Conservation (phyloP, 92 coral and sea anemone species). For the Desmophyllum pertusum region DNA sequence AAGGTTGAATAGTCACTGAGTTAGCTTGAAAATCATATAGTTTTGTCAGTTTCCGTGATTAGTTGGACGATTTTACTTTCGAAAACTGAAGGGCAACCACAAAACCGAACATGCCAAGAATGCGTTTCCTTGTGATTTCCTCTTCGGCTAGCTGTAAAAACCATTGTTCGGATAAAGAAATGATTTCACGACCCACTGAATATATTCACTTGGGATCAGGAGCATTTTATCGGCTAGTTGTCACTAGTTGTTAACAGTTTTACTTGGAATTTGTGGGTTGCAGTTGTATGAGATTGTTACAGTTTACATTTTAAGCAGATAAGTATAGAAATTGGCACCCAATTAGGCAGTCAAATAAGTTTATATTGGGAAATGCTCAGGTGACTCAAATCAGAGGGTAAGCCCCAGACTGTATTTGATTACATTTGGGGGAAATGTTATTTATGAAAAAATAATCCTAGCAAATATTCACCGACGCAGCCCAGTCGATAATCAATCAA, state of each 20-base stretch:
- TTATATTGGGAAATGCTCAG: not conserved
- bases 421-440: not conserved
- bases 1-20: not conserved
- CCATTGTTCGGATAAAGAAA: not conserved
- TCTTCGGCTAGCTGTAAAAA: not conserved
- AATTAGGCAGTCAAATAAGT: constrained; percentile 10
- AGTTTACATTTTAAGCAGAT: constrained; percentile 10
- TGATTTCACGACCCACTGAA: not conserved
- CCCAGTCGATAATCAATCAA: not conserved
- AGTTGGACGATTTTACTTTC: not conserved
- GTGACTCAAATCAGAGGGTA: not conserved
- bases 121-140: constrained; percentile 1
- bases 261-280: not conserved
- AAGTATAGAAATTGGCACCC: constrained; percentile 8
- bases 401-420: not conserved
- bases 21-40: not conserved
- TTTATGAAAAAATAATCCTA: not conserved
- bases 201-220: not conserved
- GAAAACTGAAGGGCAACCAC: not conserved
- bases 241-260: not conserved
- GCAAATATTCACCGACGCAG: not conserved
- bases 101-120: constrained; percentile 2
- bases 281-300: not conserved
- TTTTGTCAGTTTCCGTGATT: not conserved
- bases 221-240: not conserved